Conservation (phyloP, 2,113 vertebrate genomes). For the Spea multiplicata region DNA sequence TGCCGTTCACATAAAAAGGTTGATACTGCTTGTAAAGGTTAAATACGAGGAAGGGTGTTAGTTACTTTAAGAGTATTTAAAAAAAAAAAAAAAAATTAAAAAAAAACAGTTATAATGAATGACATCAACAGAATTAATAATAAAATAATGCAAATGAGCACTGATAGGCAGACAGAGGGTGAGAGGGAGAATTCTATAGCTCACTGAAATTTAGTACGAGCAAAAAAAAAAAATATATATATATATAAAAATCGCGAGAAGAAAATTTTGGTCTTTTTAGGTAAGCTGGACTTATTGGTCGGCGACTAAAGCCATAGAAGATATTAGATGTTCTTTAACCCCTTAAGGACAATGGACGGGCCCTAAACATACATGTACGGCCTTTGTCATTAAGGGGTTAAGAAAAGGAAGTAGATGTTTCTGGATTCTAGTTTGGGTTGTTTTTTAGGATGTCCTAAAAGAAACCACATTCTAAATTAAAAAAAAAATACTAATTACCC, state of each 20-base stretch:
- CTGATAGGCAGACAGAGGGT: constrained; percentile 1
- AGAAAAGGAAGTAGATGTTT: no score
- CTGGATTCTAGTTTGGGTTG: no score
- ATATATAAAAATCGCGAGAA: constrained; percentile 15
- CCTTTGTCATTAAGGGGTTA: no score
- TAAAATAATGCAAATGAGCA: constrained; percentile 33
- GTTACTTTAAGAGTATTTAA: constrained; percentile 27
- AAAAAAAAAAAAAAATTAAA: constrained; percentile 15
- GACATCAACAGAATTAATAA: constrained; percentile 4
- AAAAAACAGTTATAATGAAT: constrained; percentile 9
- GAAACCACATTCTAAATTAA: constrained; percentile 6
- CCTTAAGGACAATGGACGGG: no score
- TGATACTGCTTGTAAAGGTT: constrained; percentile 41
- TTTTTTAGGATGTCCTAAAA: background rate
- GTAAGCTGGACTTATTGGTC: background rate
- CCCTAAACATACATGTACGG: no score
- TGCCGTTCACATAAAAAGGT: constrained; percentile 39
- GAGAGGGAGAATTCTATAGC: constrained; percentile 3
- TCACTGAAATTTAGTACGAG: constrained; percentile 20
- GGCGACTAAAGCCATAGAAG: background rate
- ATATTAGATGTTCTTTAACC: no score
- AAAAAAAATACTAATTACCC: constrained; percentile 14
- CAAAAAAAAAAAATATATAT: background rate
- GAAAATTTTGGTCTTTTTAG: constrained; percentile 30
- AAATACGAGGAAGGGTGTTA: constrained; percentile 42